A percentile compares a stretch with the other conserved stretches of the same genome.
Evolutionary conservation across 2,113 vertebrate species (phyloP).

Genomic region (Nesoenas mayeri): DNA sequence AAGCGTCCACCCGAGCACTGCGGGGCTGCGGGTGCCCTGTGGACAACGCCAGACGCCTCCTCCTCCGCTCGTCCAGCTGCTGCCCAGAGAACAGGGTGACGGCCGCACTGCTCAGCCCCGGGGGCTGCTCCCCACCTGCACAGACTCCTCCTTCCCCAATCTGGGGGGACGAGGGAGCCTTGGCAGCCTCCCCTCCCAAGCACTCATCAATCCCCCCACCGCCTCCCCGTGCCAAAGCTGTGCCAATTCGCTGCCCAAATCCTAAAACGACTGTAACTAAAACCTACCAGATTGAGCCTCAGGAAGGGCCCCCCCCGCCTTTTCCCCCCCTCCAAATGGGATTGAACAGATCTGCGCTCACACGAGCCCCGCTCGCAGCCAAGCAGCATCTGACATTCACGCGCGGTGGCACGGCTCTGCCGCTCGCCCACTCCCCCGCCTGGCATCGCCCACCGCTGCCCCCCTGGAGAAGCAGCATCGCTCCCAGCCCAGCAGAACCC

Average conservation of each 20-base stretch:
- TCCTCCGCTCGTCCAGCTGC: constrained; percentile 17
- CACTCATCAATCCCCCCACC: neutral
- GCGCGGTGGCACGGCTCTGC: constrained; percentile 42
- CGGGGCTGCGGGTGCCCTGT: constrained; percentile 54
- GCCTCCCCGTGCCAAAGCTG: constrained; percentile 9
- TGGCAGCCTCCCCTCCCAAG: constrained; percentile 1
- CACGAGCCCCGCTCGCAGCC: constrained; percentile 36
- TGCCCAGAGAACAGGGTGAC: neutral
- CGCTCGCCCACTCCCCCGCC: constrained; percentile 31
- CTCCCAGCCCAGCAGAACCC: neutral
- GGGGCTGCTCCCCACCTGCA: neutral
- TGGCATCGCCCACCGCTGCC: neutral
- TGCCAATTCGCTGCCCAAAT: constrained; percentile 51
- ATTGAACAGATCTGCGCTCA: constrained; percentile 45
- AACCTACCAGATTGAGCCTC: constrained; percentile 52
- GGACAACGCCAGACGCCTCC: constrained; percentile 38
- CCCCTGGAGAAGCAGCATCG: neutral
- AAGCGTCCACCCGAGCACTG: constrained; percentile 52
- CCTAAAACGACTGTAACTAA: constrained; percentile 58
- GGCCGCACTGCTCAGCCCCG: neutral
- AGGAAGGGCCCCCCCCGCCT: neutral
- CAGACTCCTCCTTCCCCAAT: neutral
- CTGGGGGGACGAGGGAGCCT: neutral
- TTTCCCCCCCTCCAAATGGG: constrained; percentile 20
- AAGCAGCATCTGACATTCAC: constrained; percentile 60